Evolutionary conservation across 2,113 vertebrate genomes (phyloP).

Genomic region (Aleadryas rufinucha): DNA sequence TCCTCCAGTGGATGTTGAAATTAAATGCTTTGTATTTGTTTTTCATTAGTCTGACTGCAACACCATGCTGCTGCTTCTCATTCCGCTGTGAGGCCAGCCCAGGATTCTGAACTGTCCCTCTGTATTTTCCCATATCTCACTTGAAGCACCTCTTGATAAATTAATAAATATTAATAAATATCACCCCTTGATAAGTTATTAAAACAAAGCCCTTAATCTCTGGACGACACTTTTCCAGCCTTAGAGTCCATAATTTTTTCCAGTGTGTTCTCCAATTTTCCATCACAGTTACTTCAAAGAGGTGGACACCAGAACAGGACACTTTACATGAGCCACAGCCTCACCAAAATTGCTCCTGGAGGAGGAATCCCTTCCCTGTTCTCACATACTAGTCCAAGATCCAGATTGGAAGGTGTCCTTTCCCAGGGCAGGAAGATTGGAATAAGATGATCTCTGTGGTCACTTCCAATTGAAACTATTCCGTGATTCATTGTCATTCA

Average conservation of each 20-base stretch:
- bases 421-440: background rate
- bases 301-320: background rate
- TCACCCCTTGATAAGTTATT: background rate
- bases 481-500: background rate
- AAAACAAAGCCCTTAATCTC: background rate
- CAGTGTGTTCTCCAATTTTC: background rate
- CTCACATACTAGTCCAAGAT: background rate
- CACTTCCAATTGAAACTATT: background rate
- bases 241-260: background rate
- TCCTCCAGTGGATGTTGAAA: background rate
- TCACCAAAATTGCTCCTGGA: background rate
- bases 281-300: background rate
- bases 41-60: background rate
- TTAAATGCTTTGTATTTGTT: fast-evolving
- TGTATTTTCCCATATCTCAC: background rate
- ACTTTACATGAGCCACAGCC: background rate
- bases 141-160: background rate
- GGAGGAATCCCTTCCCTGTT: background rate
- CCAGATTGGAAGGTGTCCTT: background rate
- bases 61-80: fast-evolving
- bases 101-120: background rate
- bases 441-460: background rate
- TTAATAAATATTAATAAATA: background rate
- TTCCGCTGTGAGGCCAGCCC: background rate
- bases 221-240: background rate